Percentiles rank a stretch among this genome's conserved stretches.
Conservation (phyloP, 2,888 invertebrate species). For the Hoplodrina blanda region DNA sequence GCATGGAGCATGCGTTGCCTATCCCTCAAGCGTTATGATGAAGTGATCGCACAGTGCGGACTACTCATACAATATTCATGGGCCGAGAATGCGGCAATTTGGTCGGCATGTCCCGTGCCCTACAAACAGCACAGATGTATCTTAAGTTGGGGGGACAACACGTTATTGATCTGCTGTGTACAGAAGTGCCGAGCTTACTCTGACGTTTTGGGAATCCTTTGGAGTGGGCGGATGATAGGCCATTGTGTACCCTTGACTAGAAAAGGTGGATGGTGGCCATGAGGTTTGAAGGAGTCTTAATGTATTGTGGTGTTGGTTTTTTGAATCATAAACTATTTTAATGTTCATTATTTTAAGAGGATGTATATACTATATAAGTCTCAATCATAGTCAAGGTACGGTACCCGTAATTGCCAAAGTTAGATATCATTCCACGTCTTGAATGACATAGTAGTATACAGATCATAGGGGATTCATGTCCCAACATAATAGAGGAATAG, state of each 20-base stretch:
- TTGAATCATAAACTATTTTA: neutral
- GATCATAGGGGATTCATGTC: slow-evolving; percentile 22
- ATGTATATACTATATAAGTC: neutral
- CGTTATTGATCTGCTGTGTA: slow-evolving; percentile 62
- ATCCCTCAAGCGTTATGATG: slow-evolving; percentile 77
- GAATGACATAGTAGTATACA: slow-evolving; percentile 28
- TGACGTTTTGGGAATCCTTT: slow-evolving; percentile 31
- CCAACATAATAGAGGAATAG: slow-evolving; percentile 31
- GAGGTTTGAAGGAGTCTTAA: neutral
- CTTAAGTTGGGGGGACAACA: slow-evolving; percentile 70
- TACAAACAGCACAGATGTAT: slow-evolving; percentile 69
- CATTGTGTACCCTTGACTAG: slow-evolving; percentile 15
- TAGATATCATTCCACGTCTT: slow-evolving; percentile 18
- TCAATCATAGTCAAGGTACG: too few species aligned
- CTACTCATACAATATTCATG: slow-evolving; percentile 86
- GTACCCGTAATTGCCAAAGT: slow-evolving; percentile 22
- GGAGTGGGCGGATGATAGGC: slow-evolving; percentile 8
- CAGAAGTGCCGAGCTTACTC: slow-evolving; percentile 21
- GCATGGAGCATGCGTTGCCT: slow-evolving; percentile 70
- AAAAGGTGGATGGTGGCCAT: neutral
- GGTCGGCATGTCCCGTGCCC: slow-evolving; percentile 76
- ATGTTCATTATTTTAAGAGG: neutral
- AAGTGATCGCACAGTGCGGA: slow-evolving; percentile 78
- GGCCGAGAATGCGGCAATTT: slow-evolving; percentile 81
- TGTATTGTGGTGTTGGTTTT: neutral